These are phyloP conservation scores for Genyomyrus donnyi DNA, from an alignment of 2,113 vertebrate species.

Conservation along the genomic window DNA sequence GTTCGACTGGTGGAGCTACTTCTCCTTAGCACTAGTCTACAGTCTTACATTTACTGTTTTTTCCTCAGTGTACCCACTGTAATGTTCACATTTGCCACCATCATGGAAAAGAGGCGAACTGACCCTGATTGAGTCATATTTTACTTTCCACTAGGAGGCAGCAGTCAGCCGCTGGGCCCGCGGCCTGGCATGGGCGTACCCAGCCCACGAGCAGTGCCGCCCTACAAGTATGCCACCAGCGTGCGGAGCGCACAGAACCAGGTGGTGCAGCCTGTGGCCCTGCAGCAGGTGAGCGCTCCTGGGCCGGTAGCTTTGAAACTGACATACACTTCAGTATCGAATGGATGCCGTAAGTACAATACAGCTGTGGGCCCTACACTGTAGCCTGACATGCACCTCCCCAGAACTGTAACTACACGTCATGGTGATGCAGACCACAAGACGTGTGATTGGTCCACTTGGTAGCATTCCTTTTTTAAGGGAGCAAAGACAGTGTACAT, in stretches of 20 bases:
- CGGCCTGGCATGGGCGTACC: constrained; percentile 74
- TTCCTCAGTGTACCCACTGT: neutral
- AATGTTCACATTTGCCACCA: neutral
- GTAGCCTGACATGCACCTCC: neutral
- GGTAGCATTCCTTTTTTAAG: neutral
- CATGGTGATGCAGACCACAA: neutral
- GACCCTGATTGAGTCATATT: constrained; percentile 30
- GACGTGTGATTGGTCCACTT: neutral
- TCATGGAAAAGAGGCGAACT: constrained; percentile 21
- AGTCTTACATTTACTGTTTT: neutral
- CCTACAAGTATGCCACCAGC: constrained; percentile 85
- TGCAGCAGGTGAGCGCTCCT: constrained; percentile 71
- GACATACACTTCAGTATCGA: neutral
- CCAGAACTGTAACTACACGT: neutral
- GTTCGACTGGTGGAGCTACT: neutral
- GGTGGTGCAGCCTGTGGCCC: constrained; percentile 72
- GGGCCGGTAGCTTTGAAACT: neutral
- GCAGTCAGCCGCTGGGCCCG: constrained; percentile 72
- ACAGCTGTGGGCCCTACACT: neutral
- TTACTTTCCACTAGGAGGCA: constrained; percentile 39
- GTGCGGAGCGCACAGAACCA: constrained; percentile 84
- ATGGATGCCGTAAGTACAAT: neutral
- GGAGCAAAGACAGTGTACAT: neutral
- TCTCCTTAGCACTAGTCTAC: neutral
- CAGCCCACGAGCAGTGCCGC: constrained; percentile 75